Evolutionary conservation across 2,113 vertebrate genomes (phyloP).

Genomic region (Bothrops jararaca): DNA sequence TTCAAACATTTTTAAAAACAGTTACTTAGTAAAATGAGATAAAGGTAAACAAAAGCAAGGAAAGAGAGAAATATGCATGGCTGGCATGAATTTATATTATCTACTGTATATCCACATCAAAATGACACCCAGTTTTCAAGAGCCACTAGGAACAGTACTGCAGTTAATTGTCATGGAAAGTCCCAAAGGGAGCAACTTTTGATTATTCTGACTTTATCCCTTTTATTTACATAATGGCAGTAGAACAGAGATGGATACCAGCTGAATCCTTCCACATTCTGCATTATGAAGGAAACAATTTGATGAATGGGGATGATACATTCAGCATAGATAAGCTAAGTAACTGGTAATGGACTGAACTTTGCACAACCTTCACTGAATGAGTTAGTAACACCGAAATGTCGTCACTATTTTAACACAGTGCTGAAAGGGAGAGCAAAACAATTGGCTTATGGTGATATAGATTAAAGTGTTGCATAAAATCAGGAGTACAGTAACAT

Average conservation of each 20-base stretch:
- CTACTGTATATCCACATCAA: neutral
- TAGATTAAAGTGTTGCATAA: neutral
- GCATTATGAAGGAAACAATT: neutral
- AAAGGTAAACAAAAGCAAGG: neutral
- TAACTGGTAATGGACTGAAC: conserved; percentile 67
- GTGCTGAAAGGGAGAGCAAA: neutral
- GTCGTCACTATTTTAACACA: neutral
- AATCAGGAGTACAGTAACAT: neutral
- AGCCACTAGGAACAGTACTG: neutral
- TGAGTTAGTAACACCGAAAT: conserved; percentile 46
- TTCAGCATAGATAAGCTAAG: conserved; percentile 58
- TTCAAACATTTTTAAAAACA: neutral
- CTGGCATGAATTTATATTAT: neutral
- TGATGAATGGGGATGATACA: neutral
- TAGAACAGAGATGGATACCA: neutral
- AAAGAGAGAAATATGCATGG: neutral
- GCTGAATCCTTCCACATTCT: neutral
- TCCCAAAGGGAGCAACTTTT: neutral
- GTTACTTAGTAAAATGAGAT: neutral
- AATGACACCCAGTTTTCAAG: neutral
- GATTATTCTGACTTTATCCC: neutral
- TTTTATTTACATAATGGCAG: neutral
- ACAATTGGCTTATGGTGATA: conserved; percentile 21
- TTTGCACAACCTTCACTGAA: conserved; percentile 54
- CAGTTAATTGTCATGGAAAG: neutral